phyloP scores from a whole-genome alignment of 2,113 vertebrate species.

The Calypte anna region DNA sequence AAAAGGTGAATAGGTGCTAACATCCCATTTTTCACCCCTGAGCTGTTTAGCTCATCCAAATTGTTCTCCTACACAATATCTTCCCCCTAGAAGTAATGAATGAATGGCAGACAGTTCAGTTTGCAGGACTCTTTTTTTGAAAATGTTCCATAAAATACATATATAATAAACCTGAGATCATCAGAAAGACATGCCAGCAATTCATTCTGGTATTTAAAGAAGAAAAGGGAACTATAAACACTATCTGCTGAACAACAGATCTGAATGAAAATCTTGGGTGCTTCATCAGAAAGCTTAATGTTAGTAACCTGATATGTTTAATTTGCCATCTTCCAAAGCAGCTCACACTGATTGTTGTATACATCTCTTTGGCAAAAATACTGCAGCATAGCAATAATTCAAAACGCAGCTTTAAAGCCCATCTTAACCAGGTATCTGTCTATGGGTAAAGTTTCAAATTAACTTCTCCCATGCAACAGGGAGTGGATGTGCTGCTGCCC shows the following conservation, averaged over 20 bases:
- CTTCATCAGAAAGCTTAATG: not conserved
- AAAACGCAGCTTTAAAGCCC: not conserved
- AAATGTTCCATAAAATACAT: not conserved
- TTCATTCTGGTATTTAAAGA: not conserved
- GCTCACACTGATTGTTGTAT: not conserved
- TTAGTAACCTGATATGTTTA: not conserved
- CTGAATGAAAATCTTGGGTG: not conserved
- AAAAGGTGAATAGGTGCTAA: not conserved
- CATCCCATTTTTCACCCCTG: not conserved
- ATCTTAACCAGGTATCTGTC: not conserved
- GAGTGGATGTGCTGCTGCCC: not conserved
- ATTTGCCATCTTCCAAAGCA: not conserved
- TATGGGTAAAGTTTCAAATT: not conserved
- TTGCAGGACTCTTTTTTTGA: not conserved
- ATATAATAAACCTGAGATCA: not conserved
- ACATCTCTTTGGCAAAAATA: not conserved
- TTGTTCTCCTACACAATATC: rapidly evolving
- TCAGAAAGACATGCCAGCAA: not conserved
- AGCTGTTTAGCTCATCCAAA: not conserved
- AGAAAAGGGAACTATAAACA: not conserved
- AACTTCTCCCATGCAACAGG: not conserved
- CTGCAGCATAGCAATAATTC: not conserved
- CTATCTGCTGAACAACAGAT: not conserved
- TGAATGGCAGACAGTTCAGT: not conserved
- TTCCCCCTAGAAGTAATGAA: not conserved